These are phyloP conservation scores for Exaiptasia diaphana DNA, from an alignment of 64 coral and sea anemone genomes.

Conservation along the genomic window DNA sequence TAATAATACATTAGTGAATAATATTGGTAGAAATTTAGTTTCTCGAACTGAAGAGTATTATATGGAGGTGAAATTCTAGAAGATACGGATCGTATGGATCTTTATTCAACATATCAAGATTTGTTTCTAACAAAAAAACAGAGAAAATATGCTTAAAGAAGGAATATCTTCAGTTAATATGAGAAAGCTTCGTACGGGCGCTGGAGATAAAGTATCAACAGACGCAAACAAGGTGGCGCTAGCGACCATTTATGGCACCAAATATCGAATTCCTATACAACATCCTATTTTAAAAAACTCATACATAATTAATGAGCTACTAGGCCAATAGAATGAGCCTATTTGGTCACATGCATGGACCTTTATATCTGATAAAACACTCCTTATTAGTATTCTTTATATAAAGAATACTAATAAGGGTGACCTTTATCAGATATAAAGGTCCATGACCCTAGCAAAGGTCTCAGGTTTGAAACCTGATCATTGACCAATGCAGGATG, in stretches of 20 bases:
- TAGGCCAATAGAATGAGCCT: no score
- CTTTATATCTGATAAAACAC: no score
- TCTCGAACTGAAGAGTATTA: not conserved
- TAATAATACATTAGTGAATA: not conserved
- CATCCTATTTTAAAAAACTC: not conserved
- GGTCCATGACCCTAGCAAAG: no score
- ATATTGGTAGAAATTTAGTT: not conserved
- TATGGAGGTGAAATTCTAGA: not conserved
- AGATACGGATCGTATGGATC: not conserved
- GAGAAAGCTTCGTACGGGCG: slow-evolving; percentile 1
- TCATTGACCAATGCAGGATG: no score
- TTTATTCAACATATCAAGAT: not conserved
- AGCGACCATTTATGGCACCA: not conserved
- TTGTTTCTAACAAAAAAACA: not conserved
- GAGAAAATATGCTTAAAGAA: not conserved
- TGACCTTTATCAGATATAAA: no score
- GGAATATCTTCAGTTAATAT: not conserved
- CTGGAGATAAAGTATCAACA: slow-evolving; percentile 3
- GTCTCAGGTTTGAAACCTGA: no score
- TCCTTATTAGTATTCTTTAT: no score
- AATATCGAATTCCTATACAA: not conserved
- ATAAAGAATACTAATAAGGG: no score
- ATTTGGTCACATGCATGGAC: no score
- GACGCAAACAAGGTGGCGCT: not conserved
- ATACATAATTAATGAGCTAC: no score